These are phyloP conservation scores for Sylvietta virens DNA, from an alignment of 2,113 vertebrate genomes.

Conservation along the genomic window DNA sequence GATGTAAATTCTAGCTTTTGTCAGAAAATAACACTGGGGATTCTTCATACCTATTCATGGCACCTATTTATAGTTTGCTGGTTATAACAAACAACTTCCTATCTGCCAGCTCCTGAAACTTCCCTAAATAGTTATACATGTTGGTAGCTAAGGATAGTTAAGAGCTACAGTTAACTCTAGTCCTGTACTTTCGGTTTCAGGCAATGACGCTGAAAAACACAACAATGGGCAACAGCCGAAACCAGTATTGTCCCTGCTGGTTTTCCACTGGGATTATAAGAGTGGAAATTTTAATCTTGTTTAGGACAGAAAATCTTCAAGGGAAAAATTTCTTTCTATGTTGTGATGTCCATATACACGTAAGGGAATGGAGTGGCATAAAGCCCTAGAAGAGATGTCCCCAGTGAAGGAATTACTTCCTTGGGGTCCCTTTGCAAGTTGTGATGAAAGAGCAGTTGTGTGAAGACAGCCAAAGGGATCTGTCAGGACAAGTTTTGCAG, in stretches of 20 bases:
- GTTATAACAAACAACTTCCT: not conserved
- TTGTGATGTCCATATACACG: not conserved
- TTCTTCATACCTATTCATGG: not conserved
- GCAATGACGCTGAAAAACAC: not conserved
- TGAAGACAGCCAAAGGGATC: not conserved
- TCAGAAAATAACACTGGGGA: not conserved
- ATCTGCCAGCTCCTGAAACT: not conserved
- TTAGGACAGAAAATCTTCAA: not conserved
- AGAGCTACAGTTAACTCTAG: not conserved
- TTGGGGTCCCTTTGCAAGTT: not conserved
- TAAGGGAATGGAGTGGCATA: not conserved
- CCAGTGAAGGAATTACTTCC: not conserved
- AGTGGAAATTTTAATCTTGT: not conserved
- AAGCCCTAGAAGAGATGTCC: not conserved
- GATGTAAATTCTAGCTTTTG: not conserved
- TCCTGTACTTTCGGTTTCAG: not conserved
- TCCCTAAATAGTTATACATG: not conserved
- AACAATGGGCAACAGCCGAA: not conserved
- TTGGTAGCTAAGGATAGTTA: not conserved
- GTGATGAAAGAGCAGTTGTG: not conserved
- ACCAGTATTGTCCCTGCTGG: not conserved
- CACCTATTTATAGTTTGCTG: not conserved
- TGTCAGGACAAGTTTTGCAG: not conserved
- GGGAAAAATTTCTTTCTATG: not conserved
- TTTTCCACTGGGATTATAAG: not conserved